phyloP scores from a whole-genome alignment of 2,113 vertebrate species.

The Orthonyx spaldingii region DNA sequence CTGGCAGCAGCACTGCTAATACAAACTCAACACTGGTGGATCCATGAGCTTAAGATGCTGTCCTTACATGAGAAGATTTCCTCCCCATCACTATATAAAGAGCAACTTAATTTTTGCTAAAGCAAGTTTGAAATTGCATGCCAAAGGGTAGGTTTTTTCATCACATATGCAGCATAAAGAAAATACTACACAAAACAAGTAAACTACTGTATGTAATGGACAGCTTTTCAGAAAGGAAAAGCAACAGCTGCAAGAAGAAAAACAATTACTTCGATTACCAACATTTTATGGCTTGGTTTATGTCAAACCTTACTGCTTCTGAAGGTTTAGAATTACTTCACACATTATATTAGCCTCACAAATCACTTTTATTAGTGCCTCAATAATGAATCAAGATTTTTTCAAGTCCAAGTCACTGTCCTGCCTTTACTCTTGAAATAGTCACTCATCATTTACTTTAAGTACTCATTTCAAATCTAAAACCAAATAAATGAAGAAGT shows the following conservation, averaged over 20 bases:
- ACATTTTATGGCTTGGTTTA: conserved; percentile 56
- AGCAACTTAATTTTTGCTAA: neutral
- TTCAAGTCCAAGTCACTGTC: neutral
- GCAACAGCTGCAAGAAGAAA: conserved; percentile 54
- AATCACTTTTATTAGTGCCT: conserved; percentile 50
- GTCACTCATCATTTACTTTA: neutral
- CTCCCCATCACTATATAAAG: neutral
- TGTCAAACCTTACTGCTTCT: conserved; percentile 47
- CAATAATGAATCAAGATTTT: neutral
- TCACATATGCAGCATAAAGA: neutral
- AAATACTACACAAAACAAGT: neutral
- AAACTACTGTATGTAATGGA: neutral
- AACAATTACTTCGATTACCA: conserved; percentile 49
- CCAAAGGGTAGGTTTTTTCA: neutral
- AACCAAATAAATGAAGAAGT: neutral
- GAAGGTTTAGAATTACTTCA: conserved; percentile 62
- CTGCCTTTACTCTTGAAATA: neutral
- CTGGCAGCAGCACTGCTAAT: neutral
- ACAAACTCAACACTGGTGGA: neutral
- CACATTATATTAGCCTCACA: conserved; percentile 35
- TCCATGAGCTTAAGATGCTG: neutral
- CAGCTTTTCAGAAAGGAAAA: neutral
- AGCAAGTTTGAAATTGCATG: neutral
- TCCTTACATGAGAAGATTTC: neutral
- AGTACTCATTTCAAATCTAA: neutral